Percentiles rank a stretch among this genome's conserved stretches.
Conservation (phyloP, 2,113 vertebrate species). For the Numenius arquata region DNA sequence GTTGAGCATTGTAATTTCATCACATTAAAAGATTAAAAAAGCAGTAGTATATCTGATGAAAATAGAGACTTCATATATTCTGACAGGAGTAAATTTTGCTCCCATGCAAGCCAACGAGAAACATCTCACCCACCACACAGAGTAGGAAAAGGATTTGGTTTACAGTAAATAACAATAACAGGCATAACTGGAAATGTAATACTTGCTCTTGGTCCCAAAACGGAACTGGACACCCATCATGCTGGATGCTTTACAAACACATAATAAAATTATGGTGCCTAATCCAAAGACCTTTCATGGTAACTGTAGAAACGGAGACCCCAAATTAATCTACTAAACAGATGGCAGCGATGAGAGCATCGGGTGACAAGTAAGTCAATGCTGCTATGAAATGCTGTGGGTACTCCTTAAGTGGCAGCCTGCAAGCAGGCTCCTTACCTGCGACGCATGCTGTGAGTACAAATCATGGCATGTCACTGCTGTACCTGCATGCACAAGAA, state of each 20-base stretch:
- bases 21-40: neutral
- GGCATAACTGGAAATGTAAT: neutral
- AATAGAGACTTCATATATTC: neutral
- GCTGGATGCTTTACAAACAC: neutral
- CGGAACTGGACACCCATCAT: neutral
- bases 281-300: neutral
- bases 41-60: neutral
- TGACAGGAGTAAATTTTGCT: neutral
- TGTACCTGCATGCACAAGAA: neutral
- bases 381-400: neutral
- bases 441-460: neutral
- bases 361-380: neutral
- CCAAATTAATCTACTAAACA: neutral
- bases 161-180: neutral
- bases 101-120: neutral
- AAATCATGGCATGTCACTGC: neutral
- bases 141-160: neutral
- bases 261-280: neutral
- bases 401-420: neutral
- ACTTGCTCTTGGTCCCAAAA: neutral
- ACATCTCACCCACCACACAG: accelerated
- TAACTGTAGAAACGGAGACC: neutral
- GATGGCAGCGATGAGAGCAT: neutral
- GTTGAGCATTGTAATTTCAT: neutral
- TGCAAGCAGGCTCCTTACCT: neutral